A percentile compares a stretch with the other conserved stretches of the same genome.
Conservation (phyloP, 2,888 invertebrate genomes). For the Saturnia japonica region DNA sequence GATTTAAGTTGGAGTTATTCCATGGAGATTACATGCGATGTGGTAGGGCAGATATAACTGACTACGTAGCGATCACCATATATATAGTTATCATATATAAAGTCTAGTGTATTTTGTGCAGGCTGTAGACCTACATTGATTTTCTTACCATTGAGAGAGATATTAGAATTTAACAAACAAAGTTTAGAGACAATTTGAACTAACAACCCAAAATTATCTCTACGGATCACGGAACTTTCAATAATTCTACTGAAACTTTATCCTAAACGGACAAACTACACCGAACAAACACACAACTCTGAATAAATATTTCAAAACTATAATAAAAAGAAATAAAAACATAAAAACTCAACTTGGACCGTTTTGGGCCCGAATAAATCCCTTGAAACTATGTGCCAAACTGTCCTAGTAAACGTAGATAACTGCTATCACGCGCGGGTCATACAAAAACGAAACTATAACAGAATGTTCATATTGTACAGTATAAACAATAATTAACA, state of each 20-base stretch:
- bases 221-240: conserved; percentile 1
- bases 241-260: conserved; percentile 8
- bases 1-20: conserved; percentile 2
- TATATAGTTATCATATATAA: no score
- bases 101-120: no score
- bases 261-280: conserved; percentile 1
- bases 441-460: neutral
- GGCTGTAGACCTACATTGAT: no score
- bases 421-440: conserved; percentile 9
- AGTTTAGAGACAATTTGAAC: neutral
- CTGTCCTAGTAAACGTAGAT: conserved; percentile 18
- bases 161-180: neutral
- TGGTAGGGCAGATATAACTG: neutral
- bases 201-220: neutral
- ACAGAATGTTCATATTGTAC: conserved; percentile 9
- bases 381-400: conserved; percentile 29
- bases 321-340: conserved; percentile 34
- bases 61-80: neutral
- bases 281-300: conserved; percentile 9
- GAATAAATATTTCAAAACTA: conserved; percentile 25
- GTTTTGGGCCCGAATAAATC: conserved; percentile 41
- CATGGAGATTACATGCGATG: neutral
- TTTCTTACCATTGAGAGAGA: neutral
- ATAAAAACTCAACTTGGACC: conserved; percentile 39
- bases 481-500: neutral